Evolutionary conservation across 2,797 vertebrate species (phyloP), one percentile per base, ranked within the genome.

Genomic region (Apodemus agrarius): DNA sequence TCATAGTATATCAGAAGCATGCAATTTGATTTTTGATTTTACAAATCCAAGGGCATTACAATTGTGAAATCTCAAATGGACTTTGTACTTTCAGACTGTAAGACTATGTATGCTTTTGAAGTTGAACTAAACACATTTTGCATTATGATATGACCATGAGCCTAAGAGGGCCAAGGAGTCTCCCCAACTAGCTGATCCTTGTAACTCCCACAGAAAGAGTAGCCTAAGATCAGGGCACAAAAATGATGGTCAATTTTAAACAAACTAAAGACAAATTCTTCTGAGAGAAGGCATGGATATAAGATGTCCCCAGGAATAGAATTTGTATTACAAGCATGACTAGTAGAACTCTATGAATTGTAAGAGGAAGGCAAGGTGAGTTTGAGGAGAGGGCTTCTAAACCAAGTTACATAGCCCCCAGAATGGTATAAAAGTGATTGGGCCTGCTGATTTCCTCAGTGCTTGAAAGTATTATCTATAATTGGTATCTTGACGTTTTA

Each of bases 381-480:
- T 10, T 1, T 67, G 75, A 29, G 49, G 4, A 17, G 2, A 54
- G 0, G 3, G 31, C 46, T 54, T 72, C 19, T 2, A 24, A 11
- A 29, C 3, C 1, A 17, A 40, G 54, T 14, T 29, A 37, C 63
- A 65, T 0, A 21, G 16, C 1, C 29, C 34, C 5, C n/a, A 74
- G 1, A 0, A 0, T 0, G 13, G 31, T 63, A 4, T 1, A 16
- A 11, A 34, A 75, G 3, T 16, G 22, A 26, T 24, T n/a, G 26
- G 40, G n/a, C 29, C 4, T 40, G 0, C 4, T 0, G 49, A 43
- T 13, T 9, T 17, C 0, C 4, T 1, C 26, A 79, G 0, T 9
- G 40, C 57, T 57, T 79, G 3, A 75, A 75, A 93, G 40, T 13
- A 16, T 8, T 52, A 6, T 13, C 19, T 3, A 1, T 26, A 57